Evolutionary conservation across 2,888 invertebrate genomes (phyloP).

Genomic region (Aphodius granarius): DNA sequence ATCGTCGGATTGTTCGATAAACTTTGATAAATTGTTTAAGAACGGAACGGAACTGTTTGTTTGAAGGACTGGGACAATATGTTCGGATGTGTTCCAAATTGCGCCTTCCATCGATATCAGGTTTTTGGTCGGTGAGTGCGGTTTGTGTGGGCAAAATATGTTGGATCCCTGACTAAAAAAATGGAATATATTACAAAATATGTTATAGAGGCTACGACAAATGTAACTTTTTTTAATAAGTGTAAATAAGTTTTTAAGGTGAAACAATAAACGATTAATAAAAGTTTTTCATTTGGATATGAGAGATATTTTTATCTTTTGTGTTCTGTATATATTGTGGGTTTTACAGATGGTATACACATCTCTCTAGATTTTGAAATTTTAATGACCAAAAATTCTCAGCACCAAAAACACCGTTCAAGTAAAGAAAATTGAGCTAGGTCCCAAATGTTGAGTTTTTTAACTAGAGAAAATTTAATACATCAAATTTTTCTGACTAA

Average conservation of each 20-base stretch:
- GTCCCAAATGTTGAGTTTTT: too few relatives aligned
- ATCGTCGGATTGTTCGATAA: constrained; percentile 31
- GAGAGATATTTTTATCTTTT: not conserved
- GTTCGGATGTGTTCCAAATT: constrained; percentile 53
- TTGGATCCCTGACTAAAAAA: constrained; percentile 55
- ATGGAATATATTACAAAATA: too few relatives aligned
- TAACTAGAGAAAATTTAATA: too few relatives aligned
- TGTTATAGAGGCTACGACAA: too few relatives aligned
- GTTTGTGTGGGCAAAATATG: constrained; percentile 52
- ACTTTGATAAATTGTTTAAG: constrained; percentile 46
- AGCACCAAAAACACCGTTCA: too few relatives aligned
- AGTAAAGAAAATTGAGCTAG: too few relatives aligned
- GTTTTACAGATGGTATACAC: too few relatives aligned
- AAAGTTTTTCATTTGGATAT: not conserved
- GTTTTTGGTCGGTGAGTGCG: constrained; percentile 52
- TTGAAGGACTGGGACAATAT: constrained; percentile 55
- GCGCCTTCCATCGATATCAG: constrained; percentile 54
- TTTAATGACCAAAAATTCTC: too few relatives aligned
- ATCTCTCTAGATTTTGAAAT: too few relatives aligned
- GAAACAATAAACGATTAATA: not conserved
- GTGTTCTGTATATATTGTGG: too few relatives aligned
- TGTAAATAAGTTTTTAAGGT: not conserved
- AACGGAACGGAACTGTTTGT: constrained; percentile 55
- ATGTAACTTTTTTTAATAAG: constrained; percentile 2
- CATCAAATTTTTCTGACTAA: too few relatives aligned